Evolutionary conservation across 2,797 vertebrate genomes (phyloP).

Genomic region (Eurystomus glaucurus): DNA sequence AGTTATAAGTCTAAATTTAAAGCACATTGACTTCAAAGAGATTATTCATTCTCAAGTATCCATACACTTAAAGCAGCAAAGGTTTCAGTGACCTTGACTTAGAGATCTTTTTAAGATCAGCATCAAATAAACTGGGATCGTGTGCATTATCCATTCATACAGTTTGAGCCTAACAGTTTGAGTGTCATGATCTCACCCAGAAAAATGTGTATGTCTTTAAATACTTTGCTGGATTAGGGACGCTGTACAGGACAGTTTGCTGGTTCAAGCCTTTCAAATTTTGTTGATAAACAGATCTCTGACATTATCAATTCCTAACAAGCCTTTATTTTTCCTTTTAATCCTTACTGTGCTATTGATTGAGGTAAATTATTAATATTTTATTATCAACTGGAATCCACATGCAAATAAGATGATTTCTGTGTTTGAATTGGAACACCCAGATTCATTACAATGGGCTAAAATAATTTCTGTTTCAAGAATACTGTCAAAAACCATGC

Average conservation of each 20-base stretch:
- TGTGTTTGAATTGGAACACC: neutral
- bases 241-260: neutral
- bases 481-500: neutral
- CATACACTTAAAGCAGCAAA: rapidly evolving
- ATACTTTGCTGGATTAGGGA: neutral
- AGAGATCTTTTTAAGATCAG: neutral
- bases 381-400: neutral
- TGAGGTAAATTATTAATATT: neutral
- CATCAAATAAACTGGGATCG: neutral
- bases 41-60: neutral
- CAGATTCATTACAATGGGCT: neutral
- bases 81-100: neutral
- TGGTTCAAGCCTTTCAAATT: neutral
- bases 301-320: neutral
- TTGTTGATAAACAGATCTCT: neutral
- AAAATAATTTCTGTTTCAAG: neutral
- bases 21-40: neutral
- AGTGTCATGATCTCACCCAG: neutral
- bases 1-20: neutral
- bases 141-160: neutral
- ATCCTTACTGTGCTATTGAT: rapidly evolving
- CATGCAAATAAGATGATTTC: neutral
- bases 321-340: neutral
- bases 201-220: neutral
- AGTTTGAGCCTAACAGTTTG: neutral